A percentile compares a stretch with the other conserved stretches of the same genome.
phyloP scores from a whole-genome alignment of 2,888 invertebrate species.

The Agonopterix arenella region DNA sequence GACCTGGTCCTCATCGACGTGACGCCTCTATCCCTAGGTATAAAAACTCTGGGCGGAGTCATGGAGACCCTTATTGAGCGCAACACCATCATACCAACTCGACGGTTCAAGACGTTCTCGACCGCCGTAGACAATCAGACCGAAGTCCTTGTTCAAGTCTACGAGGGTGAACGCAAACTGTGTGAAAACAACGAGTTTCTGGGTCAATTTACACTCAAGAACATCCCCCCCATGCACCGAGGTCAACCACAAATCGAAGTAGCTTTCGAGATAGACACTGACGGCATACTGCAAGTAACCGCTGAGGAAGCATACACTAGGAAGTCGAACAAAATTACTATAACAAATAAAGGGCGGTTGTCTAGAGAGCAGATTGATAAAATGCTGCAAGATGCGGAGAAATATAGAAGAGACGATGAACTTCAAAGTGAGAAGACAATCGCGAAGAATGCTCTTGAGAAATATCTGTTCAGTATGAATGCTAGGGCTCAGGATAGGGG shows the following conservation, averaged over 20 bases:
- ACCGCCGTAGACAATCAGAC: slow-evolving; percentile 97
- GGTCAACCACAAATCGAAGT: not conserved
- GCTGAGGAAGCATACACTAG: not conserved
- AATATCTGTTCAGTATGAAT: not conserved
- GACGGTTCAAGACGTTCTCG: slow-evolving; percentile 88
- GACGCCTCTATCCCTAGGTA: not conserved
- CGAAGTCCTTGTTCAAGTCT: slow-evolving; percentile 89
- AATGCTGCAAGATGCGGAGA: not conserved
- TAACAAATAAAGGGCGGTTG: not conserved
- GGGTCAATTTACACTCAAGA: slow-evolving; percentile 48
- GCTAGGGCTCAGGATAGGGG: not conserved
- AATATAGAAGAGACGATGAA: not conserved
- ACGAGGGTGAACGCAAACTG: slow-evolving; percentile 92
- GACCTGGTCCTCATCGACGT: too few relatives aligned
- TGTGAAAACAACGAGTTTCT: slow-evolving; percentile 93
- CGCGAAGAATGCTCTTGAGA: not conserved
- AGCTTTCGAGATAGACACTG: not conserved
- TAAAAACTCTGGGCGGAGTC: slow-evolving; percentile 43
- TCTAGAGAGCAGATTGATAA: not conserved
- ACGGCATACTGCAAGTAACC: not conserved
- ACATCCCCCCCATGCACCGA: not conserved
- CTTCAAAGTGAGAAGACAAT: not conserved
- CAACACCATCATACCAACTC: slow-evolving; percentile 87
- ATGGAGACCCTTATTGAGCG: slow-evolving; percentile 92
- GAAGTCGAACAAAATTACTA: not conserved